Evolutionary conservation across 2,113 vertebrate species (phyloP).

Genomic region (Peromyscus polionotus): DNA sequence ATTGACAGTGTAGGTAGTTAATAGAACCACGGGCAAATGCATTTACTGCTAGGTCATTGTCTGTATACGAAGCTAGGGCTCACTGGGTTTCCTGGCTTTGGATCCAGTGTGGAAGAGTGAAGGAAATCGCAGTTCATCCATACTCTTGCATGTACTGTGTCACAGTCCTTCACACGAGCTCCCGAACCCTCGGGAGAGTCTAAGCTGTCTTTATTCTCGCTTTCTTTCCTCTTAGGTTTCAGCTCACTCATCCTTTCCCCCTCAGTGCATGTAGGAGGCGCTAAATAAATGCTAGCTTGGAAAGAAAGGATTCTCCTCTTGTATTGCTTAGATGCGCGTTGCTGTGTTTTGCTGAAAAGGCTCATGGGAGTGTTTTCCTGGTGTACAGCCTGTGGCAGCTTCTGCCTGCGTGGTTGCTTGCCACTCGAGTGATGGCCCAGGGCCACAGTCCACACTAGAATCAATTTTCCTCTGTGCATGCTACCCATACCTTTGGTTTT

Average conservation of each 20-base stretch:
- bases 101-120: not conserved
- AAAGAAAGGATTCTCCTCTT: conserved; percentile 27
- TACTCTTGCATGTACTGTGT: not conserved
- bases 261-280: not conserved
- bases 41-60: not conserved
- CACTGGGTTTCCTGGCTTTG: conserved; percentile 25
- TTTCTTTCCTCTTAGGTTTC: conserved; percentile 17
- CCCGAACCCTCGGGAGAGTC: not conserved
- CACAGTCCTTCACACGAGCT: not conserved
- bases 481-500: not conserved
- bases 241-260: not conserved
- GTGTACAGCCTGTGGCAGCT: not conserved
- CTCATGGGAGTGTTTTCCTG: not conserved
- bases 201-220: not conserved
- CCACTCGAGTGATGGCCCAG: not conserved
- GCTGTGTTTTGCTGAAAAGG: not conserved
- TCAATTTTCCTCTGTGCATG: not conserved
- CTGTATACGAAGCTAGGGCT: not conserved
- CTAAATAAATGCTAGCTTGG: conserved; percentile 38
- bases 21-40: not conserved
- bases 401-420: not conserved
- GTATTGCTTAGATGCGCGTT: not conserved
- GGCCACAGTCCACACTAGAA: not conserved
- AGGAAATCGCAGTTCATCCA: conserved; percentile 5
- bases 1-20: not conserved